A percentile compares a stretch with the other conserved stretches of the same genome.
These are phyloP conservation scores for Shinisaurus crocodilurus DNA, from an alignment of 2,113 vertebrate species.

Conservation along the genomic window DNA sequence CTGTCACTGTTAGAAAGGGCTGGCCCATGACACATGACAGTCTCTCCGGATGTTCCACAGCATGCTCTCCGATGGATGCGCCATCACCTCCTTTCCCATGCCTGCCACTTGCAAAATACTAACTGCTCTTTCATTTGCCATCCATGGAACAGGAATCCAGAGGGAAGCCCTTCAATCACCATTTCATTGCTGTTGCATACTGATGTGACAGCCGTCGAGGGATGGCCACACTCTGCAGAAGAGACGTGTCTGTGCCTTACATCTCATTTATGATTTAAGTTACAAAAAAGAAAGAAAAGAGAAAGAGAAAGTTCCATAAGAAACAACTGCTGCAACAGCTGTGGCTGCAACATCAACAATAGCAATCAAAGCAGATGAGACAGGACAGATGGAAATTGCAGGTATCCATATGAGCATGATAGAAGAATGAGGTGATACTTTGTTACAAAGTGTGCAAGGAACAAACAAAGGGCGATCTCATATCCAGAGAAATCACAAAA, in stretches of 20 bases:
- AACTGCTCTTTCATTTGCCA: background rate
- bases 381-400: accelerated
- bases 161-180: conserved; percentile 5
- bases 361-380: background rate
- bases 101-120: background rate
- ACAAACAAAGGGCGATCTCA: background rate
- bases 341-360: too few relatives aligned
- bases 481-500: background rate
- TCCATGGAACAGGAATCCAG: background rate
- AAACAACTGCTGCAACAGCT: background rate
- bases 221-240: background rate
- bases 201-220: background rate
- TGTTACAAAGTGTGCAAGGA: background rate
- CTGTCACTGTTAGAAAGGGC: background rate
- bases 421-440: conserved; percentile 7
- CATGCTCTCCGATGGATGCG: background rate
- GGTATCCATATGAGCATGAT: accelerated
- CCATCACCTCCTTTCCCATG: too few relatives aligned
- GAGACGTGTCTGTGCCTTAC: background rate
- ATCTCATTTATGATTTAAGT: background rate
- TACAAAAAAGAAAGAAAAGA: background rate
- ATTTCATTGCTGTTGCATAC: background rate
- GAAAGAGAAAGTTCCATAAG: background rate
- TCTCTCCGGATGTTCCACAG: background rate
- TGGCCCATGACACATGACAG: accelerated